Evolutionary conservation across 2,797 vertebrate genomes (phyloP), one percentile per base, ranked within the genome.

Genomic region (Cyprinodon diabolis): DNA sequence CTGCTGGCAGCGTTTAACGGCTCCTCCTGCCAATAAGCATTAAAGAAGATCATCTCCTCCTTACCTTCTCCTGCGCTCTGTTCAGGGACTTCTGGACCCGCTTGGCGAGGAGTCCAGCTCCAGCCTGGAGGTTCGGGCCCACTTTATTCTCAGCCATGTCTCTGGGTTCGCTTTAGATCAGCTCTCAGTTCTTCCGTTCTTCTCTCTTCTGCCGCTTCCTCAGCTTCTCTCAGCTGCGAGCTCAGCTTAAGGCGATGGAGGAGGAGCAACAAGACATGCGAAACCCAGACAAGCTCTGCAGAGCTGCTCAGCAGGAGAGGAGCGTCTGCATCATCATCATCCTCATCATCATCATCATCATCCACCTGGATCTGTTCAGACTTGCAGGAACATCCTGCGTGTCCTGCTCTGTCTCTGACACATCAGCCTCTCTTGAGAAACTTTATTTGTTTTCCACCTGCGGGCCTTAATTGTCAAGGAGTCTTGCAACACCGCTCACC

Each of bases 61-160:
- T 13, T 7, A 98, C 97, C 97, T 97, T 98, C 92, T 99, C 97
- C 84, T 98, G 97, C 0, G 97, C 97, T 55, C 97, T 94, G 83
- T 90, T 97, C 90, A 98, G 79, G 23, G 86, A 96, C 83, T 98
- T 99, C 91, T 98, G 97, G 86, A 99, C 94, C 69, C 96, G 94
- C 86, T 95, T 97, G 81, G 97, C 97, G 63, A 98, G 92, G 71
- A 97, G 90, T 66, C 97, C 97, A 0, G 97, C 97, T 15, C 97
- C 95, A 7, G 96, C 93, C 57, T 97, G 96, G 0, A 96, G 69
- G 75, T 95, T 95, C 0, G 86, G 92, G 6, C 92, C 92, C 69
- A 65, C 88, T 86, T 95, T 97, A 74, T 95, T 95, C 68, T 98
- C 97, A 0, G 97, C 96, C 97, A 97, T 98, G 66, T 76, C 45